Percentiles rank a stretch among this genome's conserved stretches.
Conservation (phyloP, 2,888 invertebrate species). For the Homarus gammarus region DNA sequence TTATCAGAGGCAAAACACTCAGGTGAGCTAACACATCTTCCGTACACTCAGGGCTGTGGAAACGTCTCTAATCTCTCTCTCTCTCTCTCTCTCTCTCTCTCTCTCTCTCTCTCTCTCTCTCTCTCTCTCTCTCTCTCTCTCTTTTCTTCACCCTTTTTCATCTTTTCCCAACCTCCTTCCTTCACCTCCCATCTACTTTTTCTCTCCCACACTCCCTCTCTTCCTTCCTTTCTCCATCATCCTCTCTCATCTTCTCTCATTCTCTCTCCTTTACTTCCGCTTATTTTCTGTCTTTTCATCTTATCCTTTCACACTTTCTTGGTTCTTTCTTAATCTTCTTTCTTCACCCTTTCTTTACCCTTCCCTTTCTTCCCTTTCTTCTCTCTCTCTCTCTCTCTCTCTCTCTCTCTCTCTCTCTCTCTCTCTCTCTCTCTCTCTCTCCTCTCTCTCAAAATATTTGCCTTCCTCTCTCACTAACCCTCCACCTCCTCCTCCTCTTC, state of each 20-base stretch:
- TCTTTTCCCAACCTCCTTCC: background rate
- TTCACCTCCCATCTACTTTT: background rate
- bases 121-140: too few relatives aligned
- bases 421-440: background rate
- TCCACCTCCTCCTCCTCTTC: background rate
- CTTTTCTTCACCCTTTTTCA: too few relatives aligned
- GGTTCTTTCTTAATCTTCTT: too few relatives aligned
- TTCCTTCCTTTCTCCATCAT: background rate
- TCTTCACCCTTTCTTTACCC: background rate
- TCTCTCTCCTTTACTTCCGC: background rate
- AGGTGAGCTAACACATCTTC: too few relatives aligned
- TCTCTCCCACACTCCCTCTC: conserved; percentile 1
- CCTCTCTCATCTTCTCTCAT: background rate
- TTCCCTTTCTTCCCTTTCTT: background rate
- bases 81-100: too few relatives aligned
- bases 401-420: background rate
- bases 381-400: background rate
- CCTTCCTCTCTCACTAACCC: background rate
- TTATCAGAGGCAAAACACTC: too few relatives aligned
- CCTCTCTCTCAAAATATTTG: too few relatives aligned
- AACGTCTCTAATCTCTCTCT: too few relatives aligned
- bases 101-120: too few relatives aligned
- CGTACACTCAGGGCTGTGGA: too few relatives aligned
- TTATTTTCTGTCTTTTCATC: background rate
- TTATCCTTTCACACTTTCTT: conserved; percentile 19